A percentile compares a stretch with the other conserved stretches of the same genome.
Conservation (phyloP, 2,888 invertebrate species). For the Tetropium fuscum region DNA sequence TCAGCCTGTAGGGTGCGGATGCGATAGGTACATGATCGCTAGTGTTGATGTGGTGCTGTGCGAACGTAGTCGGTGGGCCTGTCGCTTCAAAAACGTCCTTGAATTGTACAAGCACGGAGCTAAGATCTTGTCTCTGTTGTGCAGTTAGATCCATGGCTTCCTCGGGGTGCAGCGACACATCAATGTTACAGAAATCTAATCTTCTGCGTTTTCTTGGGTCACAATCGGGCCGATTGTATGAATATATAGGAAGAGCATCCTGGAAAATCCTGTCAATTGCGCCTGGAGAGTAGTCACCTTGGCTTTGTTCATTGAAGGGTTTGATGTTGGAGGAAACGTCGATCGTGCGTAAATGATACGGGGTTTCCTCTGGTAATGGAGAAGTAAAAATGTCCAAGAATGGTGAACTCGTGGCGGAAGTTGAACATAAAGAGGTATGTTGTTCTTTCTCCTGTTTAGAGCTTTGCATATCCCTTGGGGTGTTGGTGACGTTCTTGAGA, state of each 20-base stretch:
- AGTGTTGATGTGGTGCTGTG: constrained; percentile 29
- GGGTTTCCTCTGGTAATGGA: constrained; percentile 11
- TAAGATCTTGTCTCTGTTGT: constrained; percentile 6
- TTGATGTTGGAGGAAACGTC: background rate
- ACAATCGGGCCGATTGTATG: too few relatives aligned
- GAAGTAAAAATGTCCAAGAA: constrained; percentile 23
- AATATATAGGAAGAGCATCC: too few relatives aligned
- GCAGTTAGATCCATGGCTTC: constrained; percentile 17
- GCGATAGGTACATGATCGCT: constrained; percentile 18
- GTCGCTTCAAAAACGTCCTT: constrained; percentile 14
- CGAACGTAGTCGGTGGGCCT: constrained; percentile 26
- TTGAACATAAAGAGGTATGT: too few relatives aligned
- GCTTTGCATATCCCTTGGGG: background rate
- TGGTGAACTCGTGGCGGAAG: too few relatives aligned
- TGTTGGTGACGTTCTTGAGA: background rate
- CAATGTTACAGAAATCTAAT: constrained; percentile 4
- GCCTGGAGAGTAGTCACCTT: too few relatives aligned
- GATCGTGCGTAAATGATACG: background rate
- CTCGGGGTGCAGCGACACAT: constrained; percentile 5
- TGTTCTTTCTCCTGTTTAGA: too few relatives aligned
- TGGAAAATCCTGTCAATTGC: too few relatives aligned
- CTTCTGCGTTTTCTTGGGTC: constrained; percentile 6
- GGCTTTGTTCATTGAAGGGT: too few relatives aligned
- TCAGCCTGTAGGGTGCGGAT: constrained; percentile 26
- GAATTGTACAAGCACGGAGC: constrained; percentile 8